These are phyloP conservation scores for Ctenoplectra terminalis DNA, from an alignment of 1,140 invertebrate species.

Conservation along the genomic window DNA sequence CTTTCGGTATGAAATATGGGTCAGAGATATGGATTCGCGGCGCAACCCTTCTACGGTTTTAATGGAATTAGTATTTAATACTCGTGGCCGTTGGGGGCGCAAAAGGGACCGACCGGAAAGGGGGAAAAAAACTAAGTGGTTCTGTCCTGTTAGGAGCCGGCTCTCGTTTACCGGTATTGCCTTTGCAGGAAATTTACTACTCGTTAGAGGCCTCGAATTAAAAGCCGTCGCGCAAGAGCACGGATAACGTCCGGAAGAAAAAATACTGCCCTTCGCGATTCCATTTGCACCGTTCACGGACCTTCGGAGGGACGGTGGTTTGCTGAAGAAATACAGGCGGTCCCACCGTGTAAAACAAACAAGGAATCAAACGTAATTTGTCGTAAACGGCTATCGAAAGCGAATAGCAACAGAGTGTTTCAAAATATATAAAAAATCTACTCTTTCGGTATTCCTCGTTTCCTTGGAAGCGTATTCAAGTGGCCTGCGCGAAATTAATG, in stretches of 20 bases:
- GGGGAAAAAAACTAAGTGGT: conserved; percentile 68
- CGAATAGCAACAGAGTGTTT: not conserved
- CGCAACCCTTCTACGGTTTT: conserved; percentile 81
- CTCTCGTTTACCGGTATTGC: conserved; percentile 65
- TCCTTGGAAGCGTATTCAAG: not conserved
- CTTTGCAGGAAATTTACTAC: conserved; percentile 67
- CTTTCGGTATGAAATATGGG: conserved; percentile 82
- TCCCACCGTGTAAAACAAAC: conserved; percentile 24
- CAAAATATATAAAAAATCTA: not conserved
- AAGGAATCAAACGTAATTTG: not conserved
- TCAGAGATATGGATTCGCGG: conserved; percentile 74
- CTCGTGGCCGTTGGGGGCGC: conserved; percentile 63
- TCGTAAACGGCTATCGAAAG: not conserved
- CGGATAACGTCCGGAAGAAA: conserved; percentile 52
- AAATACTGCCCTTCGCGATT: conserved; percentile 52
- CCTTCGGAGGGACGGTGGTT: conserved; percentile 8
- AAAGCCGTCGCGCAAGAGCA: conserved; percentile 38
- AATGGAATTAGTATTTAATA: conserved; percentile 84
- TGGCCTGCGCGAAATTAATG: not conserved
- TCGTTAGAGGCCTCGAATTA: conserved; percentile 66
- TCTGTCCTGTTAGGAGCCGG: conserved; percentile 42
- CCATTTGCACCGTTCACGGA: conserved; percentile 47
- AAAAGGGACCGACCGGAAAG: conserved; percentile 61
- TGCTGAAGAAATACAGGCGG: conserved; percentile 8
- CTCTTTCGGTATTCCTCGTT: not conserved